Base-by-base conservation (phyloP, 2,113 vertebrate species). In the Naja naja region DNA sequence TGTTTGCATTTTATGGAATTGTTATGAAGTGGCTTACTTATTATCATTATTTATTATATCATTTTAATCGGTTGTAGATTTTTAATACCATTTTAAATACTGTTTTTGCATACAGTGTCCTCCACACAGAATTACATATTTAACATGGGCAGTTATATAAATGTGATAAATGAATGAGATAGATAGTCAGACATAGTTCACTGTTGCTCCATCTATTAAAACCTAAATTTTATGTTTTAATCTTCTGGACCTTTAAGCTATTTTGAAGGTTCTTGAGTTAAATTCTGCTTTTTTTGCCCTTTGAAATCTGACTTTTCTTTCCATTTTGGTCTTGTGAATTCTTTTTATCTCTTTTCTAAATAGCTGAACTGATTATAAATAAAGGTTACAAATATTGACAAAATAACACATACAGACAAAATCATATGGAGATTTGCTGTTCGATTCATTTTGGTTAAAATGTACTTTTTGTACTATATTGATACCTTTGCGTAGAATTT, bases 251-350 rank as follows among this genome's bases (percentile, higher is more conserved):
- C 47, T n/a, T 60, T 20, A 43, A 47, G 12, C 3, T 85, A 92
- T 53, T 94, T 92, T 56, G 22, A 92, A 60, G 91, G 90, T 91
- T 95, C 7, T 74, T 94, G 30, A n/a, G 39, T 54, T 25, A 52
- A 86, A 58, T 16, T 55, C 12, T 64, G 0, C 22, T 60, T 69
- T 69, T 88, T 94, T 85, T 94, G 12, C 34, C 5, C 27, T 91
- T 95, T 92, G 91, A 95, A 94, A 49, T 91, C 54, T 90, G 43
- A 97, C 94, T 91, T 27, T 49, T 2, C 1, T 45, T 94, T 94
- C 64, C 64, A 69, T 58, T 43, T 12, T 94, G 45, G 90, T 87
- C 39, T 5, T 86, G 87, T 88, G 87, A 86, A 93, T 45, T 69
- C 43, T 93, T 54, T n/a, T 90, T 87, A 90, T 53, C 60, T 88